Base-by-base conservation (phyloP, 2,113 vertebrate species). In the Cephalopholis sonnerati region DNA sequence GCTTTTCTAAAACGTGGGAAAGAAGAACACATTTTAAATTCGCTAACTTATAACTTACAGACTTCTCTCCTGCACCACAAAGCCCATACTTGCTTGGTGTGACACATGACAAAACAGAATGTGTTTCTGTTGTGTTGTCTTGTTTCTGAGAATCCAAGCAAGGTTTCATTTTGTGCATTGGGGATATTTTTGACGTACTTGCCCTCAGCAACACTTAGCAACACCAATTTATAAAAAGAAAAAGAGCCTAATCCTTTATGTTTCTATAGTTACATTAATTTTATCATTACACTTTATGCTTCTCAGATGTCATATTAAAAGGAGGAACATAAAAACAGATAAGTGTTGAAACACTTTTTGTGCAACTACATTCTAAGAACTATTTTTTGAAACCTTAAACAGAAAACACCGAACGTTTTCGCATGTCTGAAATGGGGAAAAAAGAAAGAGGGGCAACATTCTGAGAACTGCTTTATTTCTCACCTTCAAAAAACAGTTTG, bases 21-120 rank as follows among this genome's bases (percentile, higher is more conserved):
- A 75, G 11, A 66, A 71, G 29, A 55, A 68, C 24, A 15, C 1
- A 4, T 41, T 55, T 22, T 36, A 1, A 22, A 36, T 4, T 10
- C 18, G 17, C 17, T 0, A 18, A 50, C 6, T 5, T 9, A 46
- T 12, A 9, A 22, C 7, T 5, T 1, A n/a, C 1, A 0, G 20
- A 5, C 5, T 67, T 8, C 9, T 57, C 2, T 13, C 18, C 7
- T 50, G 39, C 39, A 65, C 1, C 8, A 62, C 17, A 50, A 15
- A 25, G 44, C 22, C 18, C 20, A 46, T 0, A 12, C 7, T 4
- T 2, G 0, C 25, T 17, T 62, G 44, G 27, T 32, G 3, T 51
- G 22, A 63, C 8, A 15, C 17, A 7, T 27, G 15, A 36, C 46
- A 53, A 12, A 65, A n/a, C 24, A 9, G 13, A 41, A 25, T 22